Base-by-base conservation (phyloP, 2,113 vertebrate species). In the Craseonycteris thonglongyai region DNA sequence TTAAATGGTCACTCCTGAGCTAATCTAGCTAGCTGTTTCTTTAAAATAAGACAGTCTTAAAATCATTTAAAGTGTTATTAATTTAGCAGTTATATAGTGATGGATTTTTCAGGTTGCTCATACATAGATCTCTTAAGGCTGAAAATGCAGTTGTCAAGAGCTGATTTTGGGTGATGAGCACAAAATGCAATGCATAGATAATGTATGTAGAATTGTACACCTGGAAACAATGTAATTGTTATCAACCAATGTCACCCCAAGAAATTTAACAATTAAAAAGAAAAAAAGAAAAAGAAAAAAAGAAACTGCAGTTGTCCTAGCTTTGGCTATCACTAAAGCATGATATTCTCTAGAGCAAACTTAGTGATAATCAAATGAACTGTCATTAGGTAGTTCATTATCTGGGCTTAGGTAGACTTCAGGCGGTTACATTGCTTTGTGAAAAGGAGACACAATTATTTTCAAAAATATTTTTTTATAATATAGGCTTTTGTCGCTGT, bases 61-160 rank as follows among this genome's bases (percentile, higher is more conserved):
- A 80, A 65, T 51, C n/a, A 87, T 72, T 97, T 93, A 65, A 66
- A 84, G 58, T 13, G 9, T n/a, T 93, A 89, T 71, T 91, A 94
- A 94, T 94, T 95, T 95, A 93, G 74, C 47, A 90, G 38, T 66
- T 90, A 33, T 84, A 35, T 30, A 47, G 65, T 51, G 66, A 9
- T 82, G 45, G 0, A 82, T 95, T 74, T 88, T 95, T 58, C 65
- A 91, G 72, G 19, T 51, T 58, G 16, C 22, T 86, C 51, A 49
- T 9, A 33, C 19, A 72, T n/a, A 82, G 49, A 69, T 72, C 65
- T 90, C 40, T 71, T 12, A 82, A 91, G 22, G 47, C 33, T 65
- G 63, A 89, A 94, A 86, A 76, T 42, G 21, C n/a, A n/a, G n/a
- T n/a, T n/a, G n/a, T n/a, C n/a, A n/a, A n/a, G n/a, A n/a, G n/a